phyloP scores from a whole-genome alignment of 2,888 invertebrate species.

The Phytoseiulus persimilis region DNA sequence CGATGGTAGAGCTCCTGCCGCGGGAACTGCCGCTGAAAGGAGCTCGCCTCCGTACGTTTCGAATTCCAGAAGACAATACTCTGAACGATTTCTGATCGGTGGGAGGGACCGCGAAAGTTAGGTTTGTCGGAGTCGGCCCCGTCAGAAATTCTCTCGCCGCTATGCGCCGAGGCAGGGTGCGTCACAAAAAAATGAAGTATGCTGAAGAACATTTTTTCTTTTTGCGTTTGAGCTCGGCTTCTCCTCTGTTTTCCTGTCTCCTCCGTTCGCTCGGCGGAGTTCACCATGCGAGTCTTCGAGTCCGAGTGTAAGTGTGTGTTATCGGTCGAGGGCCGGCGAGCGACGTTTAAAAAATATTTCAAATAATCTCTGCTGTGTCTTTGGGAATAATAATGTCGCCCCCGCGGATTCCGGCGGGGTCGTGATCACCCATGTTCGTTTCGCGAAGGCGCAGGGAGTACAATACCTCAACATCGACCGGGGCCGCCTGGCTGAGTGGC shows the following conservation, averaged over 20 bases:
- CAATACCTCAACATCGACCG: not conserved
- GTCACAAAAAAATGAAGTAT: not conserved
- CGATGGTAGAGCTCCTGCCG: too few relatives aligned
- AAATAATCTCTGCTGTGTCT: slow-evolving; percentile 36
- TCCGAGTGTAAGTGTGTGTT: not conserved
- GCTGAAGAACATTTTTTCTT: not conserved
- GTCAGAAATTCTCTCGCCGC: not conserved
- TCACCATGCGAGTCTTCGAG: not conserved
- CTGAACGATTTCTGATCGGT: too few relatives aligned
- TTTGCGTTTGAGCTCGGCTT: not conserved
- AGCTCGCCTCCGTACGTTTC: too few relatives aligned
- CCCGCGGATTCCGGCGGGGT: not conserved
- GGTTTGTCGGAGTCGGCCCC: not conserved
- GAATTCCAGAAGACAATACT: too few relatives aligned
- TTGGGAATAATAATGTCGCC: slow-evolving; percentile 38
- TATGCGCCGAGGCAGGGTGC: not conserved
- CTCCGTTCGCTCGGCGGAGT: not conserved
- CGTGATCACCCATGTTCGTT: not conserved
- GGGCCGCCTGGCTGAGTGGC: not conserved
- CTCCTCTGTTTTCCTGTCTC: not conserved
- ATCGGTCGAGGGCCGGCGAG: slow-evolving; percentile 11
- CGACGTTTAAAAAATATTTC: slow-evolving; percentile 37
- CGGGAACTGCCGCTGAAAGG: too few relatives aligned
- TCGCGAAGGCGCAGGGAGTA: not conserved
- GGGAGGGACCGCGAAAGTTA: not conserved